Percentiles rank a stretch among this genome's conserved stretches.
These are phyloP conservation scores for Notolepis coatsorum DNA, from an alignment of 2,797 vertebrate genomes.

Conservation along the genomic window DNA sequence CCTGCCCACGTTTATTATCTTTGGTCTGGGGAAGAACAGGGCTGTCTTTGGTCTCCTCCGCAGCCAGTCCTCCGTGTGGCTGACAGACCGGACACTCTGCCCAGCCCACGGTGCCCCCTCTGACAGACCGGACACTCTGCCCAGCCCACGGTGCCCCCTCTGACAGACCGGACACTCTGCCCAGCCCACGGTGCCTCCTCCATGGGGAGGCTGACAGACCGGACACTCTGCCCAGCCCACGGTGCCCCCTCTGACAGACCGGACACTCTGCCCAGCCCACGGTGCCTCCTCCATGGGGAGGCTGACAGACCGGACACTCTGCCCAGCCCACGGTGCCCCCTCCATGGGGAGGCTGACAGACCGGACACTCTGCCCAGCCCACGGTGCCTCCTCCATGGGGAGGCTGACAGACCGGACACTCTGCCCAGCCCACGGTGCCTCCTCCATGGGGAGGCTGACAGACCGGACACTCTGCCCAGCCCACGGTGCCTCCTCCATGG, in stretches of 20 bases:
- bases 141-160: neutral
- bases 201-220: neutral
- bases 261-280: neutral
- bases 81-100: neutral
- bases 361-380: neutral
- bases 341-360: neutral
- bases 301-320: neutral
- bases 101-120: neutral
- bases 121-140: neutral
- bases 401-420: neutral
- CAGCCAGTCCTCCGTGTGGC: slow-evolving; percentile 10
- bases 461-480: neutral
- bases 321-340: neutral
- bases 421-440: neutral
- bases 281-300: slow-evolving; percentile 14
- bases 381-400: slow-evolving; percentile 11
- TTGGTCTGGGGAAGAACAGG: neutral
- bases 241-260: neutral
- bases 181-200: neutral
- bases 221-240: neutral
- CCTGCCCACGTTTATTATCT: slow-evolving; percentile 35
- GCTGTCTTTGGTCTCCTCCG: slow-evolving; percentile 17
- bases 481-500: slow-evolving; percentile 7
- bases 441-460: slow-evolving; percentile 6
- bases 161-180: neutral